Evolutionary conservation across 1,140 invertebrate species (phyloP), one percentile per base, ranked within the genome.

Genomic region (Drosophila kanapiae): DNA sequence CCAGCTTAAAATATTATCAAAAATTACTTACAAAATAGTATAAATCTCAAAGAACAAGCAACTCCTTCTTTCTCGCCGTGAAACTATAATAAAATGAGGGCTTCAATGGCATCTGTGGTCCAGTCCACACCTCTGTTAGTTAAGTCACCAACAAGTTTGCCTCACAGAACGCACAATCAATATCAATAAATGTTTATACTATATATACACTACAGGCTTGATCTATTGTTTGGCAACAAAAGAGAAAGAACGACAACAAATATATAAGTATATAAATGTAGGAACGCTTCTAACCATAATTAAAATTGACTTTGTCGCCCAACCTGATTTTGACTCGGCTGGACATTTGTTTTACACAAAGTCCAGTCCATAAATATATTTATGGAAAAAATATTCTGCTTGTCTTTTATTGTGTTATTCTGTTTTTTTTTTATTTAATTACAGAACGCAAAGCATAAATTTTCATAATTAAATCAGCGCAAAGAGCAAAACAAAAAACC

Each of bases 331-430:
- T 29, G 35, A 29, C 27, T 65, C n/a, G 29, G 35, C 14, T 14
- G 27, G 35, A 16, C 63, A 72, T 72, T 72, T 72, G 45, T 42
- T 72, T 72, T 72, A 72, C 69, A 72, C 23, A 51, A 72, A 72
- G 29, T 23, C 31, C 29, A 72, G 37, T 23, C 23, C n/a, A 60
- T 71, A 35, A 57, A 69, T 48, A 42, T 51, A 51, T 71, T 60
- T 47, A 53, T 67, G n/a, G 31, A 37, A n/a, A n/a, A 23, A 43
- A 35, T 27, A 49, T 37, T 35, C 18, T 3, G 62, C 16, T 42
- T 42, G 42, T 58, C 14, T 45, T 35, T 40, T 35, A 35, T 57
- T 42, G 16, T 58, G 38, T 71, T 23, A 23, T 23, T 49, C 29
- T 49, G 18, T 23, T 13, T 45, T 35, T 31, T 37, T 71, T 70